These are phyloP conservation scores for Protonibea diacanthus DNA, from an alignment of 2,797 vertebrate genomes.

Conservation along the genomic window DNA sequence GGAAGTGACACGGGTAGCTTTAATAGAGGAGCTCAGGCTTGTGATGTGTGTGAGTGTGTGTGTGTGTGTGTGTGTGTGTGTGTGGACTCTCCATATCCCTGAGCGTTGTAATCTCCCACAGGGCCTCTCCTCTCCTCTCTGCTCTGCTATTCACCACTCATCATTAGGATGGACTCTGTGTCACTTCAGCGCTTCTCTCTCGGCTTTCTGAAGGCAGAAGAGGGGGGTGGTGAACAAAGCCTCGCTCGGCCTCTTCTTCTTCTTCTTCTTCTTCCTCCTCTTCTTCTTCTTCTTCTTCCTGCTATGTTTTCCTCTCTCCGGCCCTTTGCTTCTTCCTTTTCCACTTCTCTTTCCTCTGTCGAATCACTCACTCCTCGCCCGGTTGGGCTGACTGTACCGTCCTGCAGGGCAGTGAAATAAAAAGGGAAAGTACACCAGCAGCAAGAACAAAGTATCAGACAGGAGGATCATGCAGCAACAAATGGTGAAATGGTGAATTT, in stretches of 20 bases:
- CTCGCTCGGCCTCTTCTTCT: slow-evolving; percentile 44
- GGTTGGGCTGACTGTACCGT: slow-evolving; percentile 24
- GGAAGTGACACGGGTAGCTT: slow-evolving; percentile 47
- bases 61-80: slow-evolving; percentile 17
- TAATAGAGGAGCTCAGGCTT: slow-evolving; percentile 42
- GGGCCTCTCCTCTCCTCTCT: slow-evolving; percentile 55
- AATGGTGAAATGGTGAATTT: neutral
- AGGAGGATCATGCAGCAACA: neutral
- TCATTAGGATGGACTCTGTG: slow-evolving; percentile 73
- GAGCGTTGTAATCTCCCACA: slow-evolving; percentile 61
- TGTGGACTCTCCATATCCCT: slow-evolving; percentile 49
- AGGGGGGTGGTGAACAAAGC: slow-evolving; percentile 62
- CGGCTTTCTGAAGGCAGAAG: slow-evolving; percentile 45
- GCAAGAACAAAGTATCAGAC: slow-evolving; percentile 6
- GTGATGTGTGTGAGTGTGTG: slow-evolving; percentile 15
- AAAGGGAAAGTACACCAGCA: slow-evolving; percentile 31
- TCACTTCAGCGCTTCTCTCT: slow-evolving; percentile 61
- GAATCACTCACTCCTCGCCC: slow-evolving; percentile 48
- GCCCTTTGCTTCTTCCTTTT: slow-evolving; percentile 1
- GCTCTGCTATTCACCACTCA: slow-evolving; percentile 46
- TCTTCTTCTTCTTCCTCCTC: neutral
- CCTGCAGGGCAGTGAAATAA: slow-evolving; percentile 56
- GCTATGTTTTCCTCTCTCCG: neutral
- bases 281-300: neutral
- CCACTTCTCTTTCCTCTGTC: slow-evolving; percentile 40